These are phyloP conservation scores for Sparidentex hasta DNA, from an alignment of 2,797 vertebrate species.

Conservation along the genomic window DNA sequence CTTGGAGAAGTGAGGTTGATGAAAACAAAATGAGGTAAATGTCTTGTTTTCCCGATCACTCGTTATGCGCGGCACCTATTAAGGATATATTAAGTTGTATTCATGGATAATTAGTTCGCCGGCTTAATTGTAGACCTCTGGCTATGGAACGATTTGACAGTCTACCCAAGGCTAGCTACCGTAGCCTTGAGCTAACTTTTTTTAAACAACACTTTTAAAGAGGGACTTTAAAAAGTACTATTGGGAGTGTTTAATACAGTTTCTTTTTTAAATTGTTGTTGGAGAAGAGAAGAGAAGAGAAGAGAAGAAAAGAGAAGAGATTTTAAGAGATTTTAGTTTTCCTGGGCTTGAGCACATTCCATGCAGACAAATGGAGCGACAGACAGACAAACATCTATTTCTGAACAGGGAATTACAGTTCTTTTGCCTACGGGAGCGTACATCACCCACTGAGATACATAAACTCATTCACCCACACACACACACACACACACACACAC, in stretches of 20 bases:
- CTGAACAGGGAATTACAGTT: conserved; percentile 39
- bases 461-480: conserved; percentile 8
- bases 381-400: conserved; percentile 27
- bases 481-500: no score
- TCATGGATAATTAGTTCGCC: conserved; percentile 45
- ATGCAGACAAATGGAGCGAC: conserved; percentile 5
- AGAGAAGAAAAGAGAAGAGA: background rate
- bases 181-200: conserved; percentile 37
- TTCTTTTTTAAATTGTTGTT: conserved; percentile 8
- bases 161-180: conserved; percentile 40
- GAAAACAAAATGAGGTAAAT: conserved; percentile 5
- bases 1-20: conserved; percentile 3
- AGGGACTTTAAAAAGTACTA: conserved; percentile 10
- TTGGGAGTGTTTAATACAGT: conserved; percentile 6
- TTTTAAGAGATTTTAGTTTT: conserved; percentile 21
- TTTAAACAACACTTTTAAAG: conserved; percentile 1
- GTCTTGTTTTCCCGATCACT: conserved; percentile 2
- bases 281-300: background rate
- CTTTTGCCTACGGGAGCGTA: conserved; percentile 37
- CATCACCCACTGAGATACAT: conserved; percentile 35
- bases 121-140: conserved; percentile 47
- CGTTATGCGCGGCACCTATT: conserved; percentile 13
- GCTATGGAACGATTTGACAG: conserved; percentile 42
- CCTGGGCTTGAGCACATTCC: conserved; percentile 27
- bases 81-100: conserved; percentile 32